Evolutionary conservation across 2,113 vertebrate species (phyloP).

Genomic region (Chamaea fasciata): DNA sequence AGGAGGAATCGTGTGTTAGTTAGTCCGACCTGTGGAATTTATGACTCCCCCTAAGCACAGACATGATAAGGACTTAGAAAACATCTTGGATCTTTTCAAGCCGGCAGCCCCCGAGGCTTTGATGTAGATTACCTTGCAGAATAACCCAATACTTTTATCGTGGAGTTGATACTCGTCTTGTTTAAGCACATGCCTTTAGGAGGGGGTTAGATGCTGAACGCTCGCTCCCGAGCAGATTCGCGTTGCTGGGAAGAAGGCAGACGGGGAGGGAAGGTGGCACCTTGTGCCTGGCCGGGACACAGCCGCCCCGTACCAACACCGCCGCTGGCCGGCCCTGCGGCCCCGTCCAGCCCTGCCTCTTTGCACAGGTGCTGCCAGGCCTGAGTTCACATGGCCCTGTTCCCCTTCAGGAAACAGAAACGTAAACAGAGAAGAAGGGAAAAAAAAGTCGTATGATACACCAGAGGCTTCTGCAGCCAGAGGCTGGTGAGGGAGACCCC

Average conservation of each 20-base stretch:
- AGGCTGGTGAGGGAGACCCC: neutral
- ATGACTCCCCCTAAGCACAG: conserved; percentile 74
- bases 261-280: neutral
- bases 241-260: neutral
- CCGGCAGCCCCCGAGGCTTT: conserved; percentile 74
- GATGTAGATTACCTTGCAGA: conserved; percentile 67
- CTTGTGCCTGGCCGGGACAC: neutral
- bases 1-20: conserved; percentile 52
- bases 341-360: neutral
- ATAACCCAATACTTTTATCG: conserved; percentile 67
- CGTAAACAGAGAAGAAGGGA: neutral
- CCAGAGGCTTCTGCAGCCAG: neutral
- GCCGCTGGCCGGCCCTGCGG: neutral
- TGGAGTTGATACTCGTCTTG: conserved; percentile 43
- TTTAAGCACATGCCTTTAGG: conserved; percentile 54
- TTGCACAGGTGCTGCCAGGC: neutral
- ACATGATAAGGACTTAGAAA: conserved; percentile 75
- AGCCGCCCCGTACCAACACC: accelerated
- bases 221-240: neutral
- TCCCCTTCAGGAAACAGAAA: neutral
- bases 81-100: conserved; percentile 76
- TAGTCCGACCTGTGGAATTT: conserved; percentile 74
- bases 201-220: neutral
- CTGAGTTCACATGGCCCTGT: neutral
- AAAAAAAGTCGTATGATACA: too few species aligned